These are phyloP conservation scores for Xiphophorus maculatus DNA, from an alignment of 2,113 vertebrate species.

Conservation along the genomic window DNA sequence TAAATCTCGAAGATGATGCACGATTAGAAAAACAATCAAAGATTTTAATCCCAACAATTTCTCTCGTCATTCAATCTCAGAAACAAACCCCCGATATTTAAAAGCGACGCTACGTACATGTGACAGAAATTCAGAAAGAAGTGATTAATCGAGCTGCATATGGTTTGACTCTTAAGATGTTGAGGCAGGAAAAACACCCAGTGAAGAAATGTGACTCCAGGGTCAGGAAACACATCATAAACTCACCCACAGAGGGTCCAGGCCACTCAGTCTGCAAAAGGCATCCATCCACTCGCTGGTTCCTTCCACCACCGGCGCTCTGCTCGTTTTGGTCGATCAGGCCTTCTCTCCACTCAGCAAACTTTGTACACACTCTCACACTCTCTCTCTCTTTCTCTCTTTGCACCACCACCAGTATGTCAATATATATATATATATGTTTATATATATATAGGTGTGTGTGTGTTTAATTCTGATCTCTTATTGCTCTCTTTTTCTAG, in stretches of 20 bases:
- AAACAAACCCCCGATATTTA: neutral
- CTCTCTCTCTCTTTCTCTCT: constrained; percentile 39
- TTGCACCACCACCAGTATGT: constrained; percentile 32
- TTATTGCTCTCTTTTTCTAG: constrained; percentile 19
- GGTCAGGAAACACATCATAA: constrained; percentile 46
- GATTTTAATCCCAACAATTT: neutral
- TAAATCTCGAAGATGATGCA: neutral
- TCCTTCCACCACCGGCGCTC: constrained; percentile 66
- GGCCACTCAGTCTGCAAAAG: constrained; percentile 83
- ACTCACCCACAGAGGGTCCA: constrained; percentile 86
- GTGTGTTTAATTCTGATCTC: neutral
- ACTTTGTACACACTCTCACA: neutral
- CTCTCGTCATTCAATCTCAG: neutral
- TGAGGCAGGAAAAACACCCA: neutral
- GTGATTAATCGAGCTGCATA: neutral
- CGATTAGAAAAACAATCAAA: neutral
- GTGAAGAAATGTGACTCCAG: constrained; percentile 16
- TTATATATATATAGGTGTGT: constrained; percentile 16
- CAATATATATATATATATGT: neutral
- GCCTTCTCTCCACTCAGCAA: constrained; percentile 49
- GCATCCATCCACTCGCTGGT: constrained; percentile 79
- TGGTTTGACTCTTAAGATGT: neutral
- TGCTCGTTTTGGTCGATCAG: constrained; percentile 51
- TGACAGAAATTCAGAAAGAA: neutral
- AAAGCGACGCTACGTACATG: neutral